Evolutionary conservation across 2,113 vertebrate species (phyloP), one percentile per base, ranked within the genome.

Genomic region (Bagarius yarrelli): DNA sequence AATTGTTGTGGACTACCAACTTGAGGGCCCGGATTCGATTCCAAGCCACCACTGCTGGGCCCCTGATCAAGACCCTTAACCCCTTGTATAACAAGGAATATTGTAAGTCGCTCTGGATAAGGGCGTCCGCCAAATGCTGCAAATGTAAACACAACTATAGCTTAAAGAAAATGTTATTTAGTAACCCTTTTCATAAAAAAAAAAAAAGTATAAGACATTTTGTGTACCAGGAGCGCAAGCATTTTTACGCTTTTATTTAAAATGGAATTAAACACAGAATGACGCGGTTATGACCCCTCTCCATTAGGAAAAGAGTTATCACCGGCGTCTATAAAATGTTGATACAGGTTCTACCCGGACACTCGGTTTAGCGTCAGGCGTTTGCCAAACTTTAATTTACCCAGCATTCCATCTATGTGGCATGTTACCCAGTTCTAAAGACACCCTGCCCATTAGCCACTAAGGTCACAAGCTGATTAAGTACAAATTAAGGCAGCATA

Each of bases 381-480:
- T 25, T 50, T 61, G 52, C 57, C 67, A 73, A 53, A 18, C 11
- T 18, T 52, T 52, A 47, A 47, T 32, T 52, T 53, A 47, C 50
- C 47, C 47, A 32, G 50, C 47, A 72, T 72, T 55, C 27, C 16
- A 2, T 72, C 16, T 3, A 53, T 5, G 11, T 72, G 9, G 50
- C 15, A 72, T 53, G 9, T 21, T 53, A 9, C 0, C 34, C 27
- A 47, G 66, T 32, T 47, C 21, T 50, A 71, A 72, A 23, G 18
- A 82, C 70, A 66, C 81, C 55, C 60, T 25, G 27, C 14, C 47
- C 16, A 30, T 78, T 78, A 66, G 53, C 40, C 23, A 25, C 52
- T 70, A 79, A 52, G 3, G 67, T 75, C 75, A 67, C 23, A 73
- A 55, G 34, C 40, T 70, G 36, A 27, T 72, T 82, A 77, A 74